These are phyloP conservation scores for Daphoenositta chrysoptera DNA, from an alignment of 2,113 vertebrate genomes.

Conservation along the genomic window DNA sequence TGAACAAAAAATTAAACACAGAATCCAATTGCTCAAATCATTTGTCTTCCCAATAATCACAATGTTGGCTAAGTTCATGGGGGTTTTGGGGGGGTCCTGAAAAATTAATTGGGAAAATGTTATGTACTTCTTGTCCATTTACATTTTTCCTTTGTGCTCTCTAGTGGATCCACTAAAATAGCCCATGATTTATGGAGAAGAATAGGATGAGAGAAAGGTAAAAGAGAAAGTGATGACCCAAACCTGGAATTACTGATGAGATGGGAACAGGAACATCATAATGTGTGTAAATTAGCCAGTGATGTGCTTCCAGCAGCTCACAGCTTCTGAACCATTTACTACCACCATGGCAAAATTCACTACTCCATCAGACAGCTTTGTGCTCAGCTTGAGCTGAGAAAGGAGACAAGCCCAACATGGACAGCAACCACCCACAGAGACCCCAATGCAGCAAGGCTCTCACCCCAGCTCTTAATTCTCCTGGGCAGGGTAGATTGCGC, in stretches of 20 bases:
- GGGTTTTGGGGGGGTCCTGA: neutral
- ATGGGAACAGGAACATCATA: slow-evolving; percentile 37
- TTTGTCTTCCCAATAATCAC: neutral
- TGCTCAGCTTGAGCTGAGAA: neutral
- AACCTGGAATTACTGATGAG: slow-evolving; percentile 47
- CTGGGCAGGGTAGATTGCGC: neutral
- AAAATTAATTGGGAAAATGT: neutral
- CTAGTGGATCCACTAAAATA: slow-evolving; percentile 12
- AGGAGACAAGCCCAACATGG: neutral
- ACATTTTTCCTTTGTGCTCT: slow-evolving; percentile 2
- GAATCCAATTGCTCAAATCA: neutral
- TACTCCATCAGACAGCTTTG: neutral
- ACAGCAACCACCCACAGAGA: neutral
- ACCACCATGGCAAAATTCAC: neutral
- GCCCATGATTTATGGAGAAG: slow-evolving; percentile 19
- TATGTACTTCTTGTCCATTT: neutral
- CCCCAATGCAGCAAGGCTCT: neutral
- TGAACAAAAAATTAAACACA: neutral
- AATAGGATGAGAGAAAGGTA: neutral
- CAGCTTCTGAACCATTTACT: neutral
- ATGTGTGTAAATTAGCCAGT: slow-evolving; percentile 12
- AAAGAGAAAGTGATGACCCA: neutral
- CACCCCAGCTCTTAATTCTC: neutral
- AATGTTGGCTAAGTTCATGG: neutral
- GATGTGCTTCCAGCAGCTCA: neutral